phyloP scores from a whole-genome alignment of 2,888 invertebrate genomes.

The Flexamia atlantica region DNA sequence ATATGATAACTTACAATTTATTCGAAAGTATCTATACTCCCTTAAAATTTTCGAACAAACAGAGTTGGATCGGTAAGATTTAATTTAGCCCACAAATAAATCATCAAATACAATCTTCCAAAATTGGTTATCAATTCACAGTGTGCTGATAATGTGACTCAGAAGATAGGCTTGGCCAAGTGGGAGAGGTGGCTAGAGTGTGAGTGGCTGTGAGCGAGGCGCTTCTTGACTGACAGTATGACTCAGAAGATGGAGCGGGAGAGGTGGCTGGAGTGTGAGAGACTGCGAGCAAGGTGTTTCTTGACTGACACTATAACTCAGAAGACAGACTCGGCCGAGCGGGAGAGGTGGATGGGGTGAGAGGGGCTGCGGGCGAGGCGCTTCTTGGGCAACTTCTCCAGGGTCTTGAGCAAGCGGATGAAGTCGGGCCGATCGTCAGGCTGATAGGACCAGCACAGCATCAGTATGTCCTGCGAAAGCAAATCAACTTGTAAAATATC shows the following conservation, averaged over 20 bases:
- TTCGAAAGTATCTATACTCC: too few relatives aligned
- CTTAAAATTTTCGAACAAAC: too few relatives aligned
- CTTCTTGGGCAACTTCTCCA: constrained; percentile 97
- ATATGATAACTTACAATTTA: too few relatives aligned
- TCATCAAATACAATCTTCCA: too few relatives aligned
- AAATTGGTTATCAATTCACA: background rate
- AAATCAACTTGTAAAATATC: constrained; percentile 59
- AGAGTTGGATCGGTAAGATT: too few relatives aligned
- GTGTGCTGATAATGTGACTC: background rate
- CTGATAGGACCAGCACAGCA: constrained; percentile 97
- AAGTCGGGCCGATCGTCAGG: constrained; percentile 94
- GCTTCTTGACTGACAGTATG: too few relatives aligned
- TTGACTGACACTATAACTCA: constrained; percentile 75
- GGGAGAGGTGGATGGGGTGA: constrained; percentile 97
- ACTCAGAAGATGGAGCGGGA: too few relatives aligned
- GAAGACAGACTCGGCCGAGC: constrained; percentile 97
- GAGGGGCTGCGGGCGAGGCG: constrained; percentile 97
- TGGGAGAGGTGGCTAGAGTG: constrained; percentile 98
- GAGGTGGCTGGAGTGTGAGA: too few relatives aligned
- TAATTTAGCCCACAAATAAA: too few relatives aligned
- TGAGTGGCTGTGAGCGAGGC: constrained; percentile 97
- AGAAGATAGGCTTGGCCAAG: constrained; percentile 91
- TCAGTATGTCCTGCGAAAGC: constrained; percentile 92
- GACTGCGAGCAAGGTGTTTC: too few relatives aligned
- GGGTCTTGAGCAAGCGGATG: constrained; percentile 85